These are phyloP conservation scores for Tympanuchus pallidicinctus DNA, from an alignment of 2,113 vertebrate species.

Conservation along the genomic window DNA sequence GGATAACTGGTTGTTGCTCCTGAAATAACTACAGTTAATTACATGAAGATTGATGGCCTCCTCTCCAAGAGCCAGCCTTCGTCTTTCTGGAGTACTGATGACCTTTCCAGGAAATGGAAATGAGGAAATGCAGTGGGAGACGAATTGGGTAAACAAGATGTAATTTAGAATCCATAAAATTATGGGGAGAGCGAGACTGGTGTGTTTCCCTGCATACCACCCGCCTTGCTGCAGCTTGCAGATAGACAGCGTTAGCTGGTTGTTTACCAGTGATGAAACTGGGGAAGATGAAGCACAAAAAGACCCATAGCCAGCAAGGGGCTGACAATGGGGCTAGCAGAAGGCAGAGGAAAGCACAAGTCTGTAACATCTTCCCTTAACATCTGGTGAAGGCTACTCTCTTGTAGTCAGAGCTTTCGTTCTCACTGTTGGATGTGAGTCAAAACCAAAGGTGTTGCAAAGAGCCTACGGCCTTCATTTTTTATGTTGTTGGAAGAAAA, in stretches of 20 bases:
- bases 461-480: fast-evolving
- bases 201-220: neutral
- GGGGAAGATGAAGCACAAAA: neutral
- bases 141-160: neutral
- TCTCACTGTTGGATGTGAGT: neutral
- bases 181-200: neutral
- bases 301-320: fast-evolving
- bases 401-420: fast-evolving
- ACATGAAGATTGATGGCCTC: slow-evolving; percentile 6
- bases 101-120: slow-evolving; percentile 25
- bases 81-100: neutral
- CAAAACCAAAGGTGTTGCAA: neutral
- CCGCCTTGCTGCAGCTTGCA: neutral
- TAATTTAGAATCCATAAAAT: neutral
- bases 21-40: neutral
- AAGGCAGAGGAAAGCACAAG: neutral
- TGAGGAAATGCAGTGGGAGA: neutral
- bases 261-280: fast-evolving
- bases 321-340: neutral
- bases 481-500: neutral
- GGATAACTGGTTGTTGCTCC: slow-evolving; percentile 31
- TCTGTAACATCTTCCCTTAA: neutral
- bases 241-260: neutral
- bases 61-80: neutral
- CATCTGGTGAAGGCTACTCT: fast-evolving